Conservation (phyloP, 2,113 vertebrate species). For the Mungos mungo region DNA sequence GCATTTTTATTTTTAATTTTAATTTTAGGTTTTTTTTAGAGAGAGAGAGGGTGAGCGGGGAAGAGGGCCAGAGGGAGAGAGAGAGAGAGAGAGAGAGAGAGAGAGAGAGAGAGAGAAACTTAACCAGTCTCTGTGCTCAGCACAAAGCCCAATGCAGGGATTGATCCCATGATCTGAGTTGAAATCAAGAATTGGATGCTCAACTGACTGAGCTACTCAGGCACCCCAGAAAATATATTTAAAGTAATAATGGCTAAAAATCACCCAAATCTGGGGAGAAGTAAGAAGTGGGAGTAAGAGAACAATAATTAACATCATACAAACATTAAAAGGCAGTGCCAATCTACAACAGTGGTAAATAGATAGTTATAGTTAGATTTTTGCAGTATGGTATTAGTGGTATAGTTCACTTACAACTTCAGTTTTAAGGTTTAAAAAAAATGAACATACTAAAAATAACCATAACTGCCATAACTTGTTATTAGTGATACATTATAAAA, state of each 20-base stretch:
- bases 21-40: no score
- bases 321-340: background rate
- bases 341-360: background rate
- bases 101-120: no score
- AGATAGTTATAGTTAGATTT: background rate
- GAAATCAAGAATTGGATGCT: no score
- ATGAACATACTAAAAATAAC: background rate
- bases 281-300: no score
- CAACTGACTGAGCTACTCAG: no score
- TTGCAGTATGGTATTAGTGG: background rate
- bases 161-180: no score
- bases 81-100: no score
- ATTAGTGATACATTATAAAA: background rate
- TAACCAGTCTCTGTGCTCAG: no score
- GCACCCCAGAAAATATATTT: background rate
- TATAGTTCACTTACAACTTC: background rate
- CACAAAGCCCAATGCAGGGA: no score
- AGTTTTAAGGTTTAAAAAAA: background rate
- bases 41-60: no score
- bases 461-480: background rate
- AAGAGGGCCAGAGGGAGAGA: no score
- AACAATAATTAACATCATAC: background rate
- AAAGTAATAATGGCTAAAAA: background rate
- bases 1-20: no score
- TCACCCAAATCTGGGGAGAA: background rate